These are phyloP conservation scores for Hypocryptadius cinnamomeus DNA, from an alignment of 2,113 vertebrate species.

Conservation along the genomic window DNA sequence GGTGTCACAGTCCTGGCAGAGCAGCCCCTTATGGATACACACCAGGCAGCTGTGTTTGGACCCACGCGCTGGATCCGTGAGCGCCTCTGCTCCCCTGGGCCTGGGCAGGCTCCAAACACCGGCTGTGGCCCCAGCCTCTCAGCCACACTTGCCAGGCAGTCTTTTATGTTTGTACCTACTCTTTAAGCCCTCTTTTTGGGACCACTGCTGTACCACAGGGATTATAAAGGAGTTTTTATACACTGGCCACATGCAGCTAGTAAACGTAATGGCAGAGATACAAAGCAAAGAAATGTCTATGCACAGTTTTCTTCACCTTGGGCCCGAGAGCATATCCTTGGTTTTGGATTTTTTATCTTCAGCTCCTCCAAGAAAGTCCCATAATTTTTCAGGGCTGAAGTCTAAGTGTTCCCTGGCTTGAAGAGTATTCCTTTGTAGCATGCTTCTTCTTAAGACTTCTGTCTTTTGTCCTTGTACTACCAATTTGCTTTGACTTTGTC, in stretches of 20 bases:
- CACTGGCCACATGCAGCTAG: not conserved
- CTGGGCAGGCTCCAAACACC: not conserved
- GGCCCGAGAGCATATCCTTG: not conserved
- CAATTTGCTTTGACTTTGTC: not conserved
- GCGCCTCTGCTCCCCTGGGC: not conserved
- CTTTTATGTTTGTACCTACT: not conserved
- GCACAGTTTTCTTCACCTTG: not conserved
- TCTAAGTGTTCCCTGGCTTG: not conserved
- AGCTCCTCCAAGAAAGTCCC: not conserved
- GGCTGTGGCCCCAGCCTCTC: not conserved
- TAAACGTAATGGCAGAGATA: not conserved
- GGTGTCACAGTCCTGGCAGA: conserved; percentile 14
- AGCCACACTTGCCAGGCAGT: not conserved
- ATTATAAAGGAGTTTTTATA: not conserved
- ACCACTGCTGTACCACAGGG: not conserved
- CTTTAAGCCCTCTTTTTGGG: not conserved
- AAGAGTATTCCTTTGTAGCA: not conserved
- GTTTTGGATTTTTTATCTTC: not conserved
- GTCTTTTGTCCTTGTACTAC: not conserved
- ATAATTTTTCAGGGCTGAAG: not conserved
- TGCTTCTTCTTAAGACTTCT: not conserved
- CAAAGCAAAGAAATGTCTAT: not conserved
- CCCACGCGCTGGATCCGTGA: fast-evolving
- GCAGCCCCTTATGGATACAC: not conserved
- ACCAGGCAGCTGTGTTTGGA: conserved; percentile 32